Conservation (phyloP, 1,140 invertebrate species). For the Penaeus japonicus region DNA sequence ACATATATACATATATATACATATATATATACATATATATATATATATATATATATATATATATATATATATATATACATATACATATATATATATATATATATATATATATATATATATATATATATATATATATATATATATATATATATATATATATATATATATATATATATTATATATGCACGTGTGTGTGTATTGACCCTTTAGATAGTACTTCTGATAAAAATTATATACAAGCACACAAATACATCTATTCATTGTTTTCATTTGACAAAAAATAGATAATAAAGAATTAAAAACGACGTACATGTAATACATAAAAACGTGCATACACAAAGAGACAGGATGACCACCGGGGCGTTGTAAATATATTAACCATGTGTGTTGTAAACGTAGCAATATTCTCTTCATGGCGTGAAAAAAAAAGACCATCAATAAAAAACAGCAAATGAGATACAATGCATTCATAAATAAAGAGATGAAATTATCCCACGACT, state of each 20-base stretch:
- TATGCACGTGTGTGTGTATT: background rate
- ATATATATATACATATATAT: background rate
- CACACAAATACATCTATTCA: background rate
- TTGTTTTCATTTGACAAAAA: background rate
- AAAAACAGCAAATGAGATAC: too few relatives aligned
- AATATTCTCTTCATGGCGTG: too few relatives aligned
- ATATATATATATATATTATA: background rate
- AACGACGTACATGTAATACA: too few relatives aligned
- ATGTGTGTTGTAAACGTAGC: too few relatives aligned
- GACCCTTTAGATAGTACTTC: background rate
- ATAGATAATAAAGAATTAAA: too few relatives aligned
- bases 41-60: background rate
- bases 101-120: background rate
- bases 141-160: background rate
- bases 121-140: conserved; percentile 5
- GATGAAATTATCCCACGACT: fast-evolving
- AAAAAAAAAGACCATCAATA: too few relatives aligned
- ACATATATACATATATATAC: background rate
- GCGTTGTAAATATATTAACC: too few relatives aligned
- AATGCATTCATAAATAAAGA: too few relatives aligned
- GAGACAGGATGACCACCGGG: too few relatives aligned
- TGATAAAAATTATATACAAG: background rate
- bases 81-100: conserved; percentile 9
- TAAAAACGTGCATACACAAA: too few relatives aligned
- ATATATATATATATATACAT: background rate